A percentile compares a stretch with the other conserved stretches of the same genome.
phyloP scores from a whole-genome alignment of 2,113 vertebrate species.

The Lagenorhynchus albirostris region DNA sequence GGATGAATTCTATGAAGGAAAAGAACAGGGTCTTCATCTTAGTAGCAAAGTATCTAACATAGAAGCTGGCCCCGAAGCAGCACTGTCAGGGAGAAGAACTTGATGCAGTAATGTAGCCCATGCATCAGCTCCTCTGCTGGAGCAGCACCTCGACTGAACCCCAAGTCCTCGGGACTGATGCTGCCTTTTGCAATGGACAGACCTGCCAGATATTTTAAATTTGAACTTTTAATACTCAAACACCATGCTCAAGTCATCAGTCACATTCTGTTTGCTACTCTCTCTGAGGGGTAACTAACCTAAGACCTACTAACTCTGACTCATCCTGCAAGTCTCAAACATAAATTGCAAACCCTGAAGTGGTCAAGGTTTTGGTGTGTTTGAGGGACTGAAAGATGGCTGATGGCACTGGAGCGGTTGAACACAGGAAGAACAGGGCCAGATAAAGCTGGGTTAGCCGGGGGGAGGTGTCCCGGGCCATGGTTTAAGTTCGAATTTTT shows the following conservation, averaged over 20 bases:
- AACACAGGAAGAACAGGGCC: not conserved
- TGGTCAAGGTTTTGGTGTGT: not conserved
- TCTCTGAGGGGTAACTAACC: not conserved
- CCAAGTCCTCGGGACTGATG: not conserved
- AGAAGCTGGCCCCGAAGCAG: not conserved
- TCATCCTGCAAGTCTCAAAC: not conserved
- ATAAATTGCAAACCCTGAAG: not conserved
- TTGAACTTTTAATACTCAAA: not conserved
- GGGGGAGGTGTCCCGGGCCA: not conserved
- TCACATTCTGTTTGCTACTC: not conserved
- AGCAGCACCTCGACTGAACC: not conserved
- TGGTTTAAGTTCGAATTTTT: not conserved
- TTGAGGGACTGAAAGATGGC: not conserved
- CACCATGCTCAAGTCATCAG: not conserved
- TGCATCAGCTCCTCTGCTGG: not conserved
- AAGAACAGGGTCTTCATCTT: not conserved
- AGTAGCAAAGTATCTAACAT: not conserved
- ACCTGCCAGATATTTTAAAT: not conserved
- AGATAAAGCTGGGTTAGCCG: not conserved
- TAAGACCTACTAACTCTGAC: not conserved
- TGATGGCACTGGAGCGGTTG: not conserved
- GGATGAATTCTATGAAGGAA: not conserved
- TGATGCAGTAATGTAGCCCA: no score
- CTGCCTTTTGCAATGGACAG: not conserved
- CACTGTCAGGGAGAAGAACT: not conserved